Base-by-base conservation (phyloP, 2,113 vertebrate species). In the cattle (Bos taurus) region DNA sequence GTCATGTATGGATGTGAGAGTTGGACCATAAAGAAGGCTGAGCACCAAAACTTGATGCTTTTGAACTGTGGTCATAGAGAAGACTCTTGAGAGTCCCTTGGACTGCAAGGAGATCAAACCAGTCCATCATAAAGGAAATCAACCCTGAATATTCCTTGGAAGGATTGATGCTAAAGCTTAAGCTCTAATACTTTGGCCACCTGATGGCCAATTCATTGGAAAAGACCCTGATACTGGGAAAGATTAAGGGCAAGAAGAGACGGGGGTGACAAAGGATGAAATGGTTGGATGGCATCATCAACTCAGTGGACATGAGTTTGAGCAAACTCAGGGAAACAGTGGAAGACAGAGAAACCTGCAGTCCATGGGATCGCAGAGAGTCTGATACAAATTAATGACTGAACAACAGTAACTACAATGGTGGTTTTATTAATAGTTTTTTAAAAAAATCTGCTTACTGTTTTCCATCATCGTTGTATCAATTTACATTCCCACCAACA, bases 331-430 rank as follows among this genome's bases (percentile, higher is more conserved):
- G n/a, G 64, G n/a, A 71, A 11, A 36, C 23, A 71, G 64, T 71
- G n/a, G 64, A 36, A 71, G 36, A 36, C 64, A 71, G 19, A 36
- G 17, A 71, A 71, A 36, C 19, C 67, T 23, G 9, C 5, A 23
- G 5, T 71, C n/a, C n/a, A 40, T 12, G 67, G 67, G 5, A 6
- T 23, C 0, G 0, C n/a, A 71, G 21, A 71, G n/a, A 40, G n/a
- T 71, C 19, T 71, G 64, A 71, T 71, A 23, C 0, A 0, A 36
- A 71, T 71, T 11, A 71, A 9, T 71, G n/a, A 71, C n/a, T 23
- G 64, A 71, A 71, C n/a, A 71, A 71, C 17, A 71, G n/a, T 71
- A 71, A 23, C n/a, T 21, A 36, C n/a, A 71, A 36, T 74, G 67
- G 67, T 74, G 40, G 19, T 40, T 74, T 74, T 74, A 74, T 25